phyloP scores from a whole-genome alignment of 2,888 invertebrate genomes.

The Labia minor region DNA sequence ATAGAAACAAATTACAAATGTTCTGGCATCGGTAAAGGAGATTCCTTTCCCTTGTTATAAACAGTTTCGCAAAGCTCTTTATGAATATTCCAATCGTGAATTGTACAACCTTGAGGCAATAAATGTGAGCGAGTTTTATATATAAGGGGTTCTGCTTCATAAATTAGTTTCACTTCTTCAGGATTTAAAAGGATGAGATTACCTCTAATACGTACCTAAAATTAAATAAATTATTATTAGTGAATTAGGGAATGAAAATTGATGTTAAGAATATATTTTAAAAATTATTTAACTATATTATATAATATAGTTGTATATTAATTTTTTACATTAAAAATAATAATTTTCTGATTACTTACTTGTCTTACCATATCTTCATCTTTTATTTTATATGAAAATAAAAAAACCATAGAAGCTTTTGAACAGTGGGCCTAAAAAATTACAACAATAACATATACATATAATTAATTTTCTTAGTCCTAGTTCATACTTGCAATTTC shows the following conservation, averaged over 20 bases:
- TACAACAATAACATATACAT: too few relatives aligned
- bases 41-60: background rate
- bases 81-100: background rate
- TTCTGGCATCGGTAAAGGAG: background rate
- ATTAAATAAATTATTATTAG: too few relatives aligned
- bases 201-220: constrained; percentile 1
- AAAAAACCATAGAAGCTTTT: too few relatives aligned
- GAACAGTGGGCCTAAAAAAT: too few relatives aligned
- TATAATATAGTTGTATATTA: too few relatives aligned
- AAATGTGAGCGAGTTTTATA: background rate
- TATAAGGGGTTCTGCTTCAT: background rate
- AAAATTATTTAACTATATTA: too few relatives aligned
- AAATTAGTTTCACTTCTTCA: background rate
- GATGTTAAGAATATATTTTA: too few relatives aligned
- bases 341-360: constrained; percentile 28
- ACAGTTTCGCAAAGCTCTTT: background rate
- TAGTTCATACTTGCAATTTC: background rate
- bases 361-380: constrained; percentile 31
- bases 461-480: constrained; percentile 7
- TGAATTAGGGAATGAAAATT: too few relatives aligned
- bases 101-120: background rate
- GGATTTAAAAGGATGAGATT: background rate
- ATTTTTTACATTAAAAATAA: too few relatives aligned
- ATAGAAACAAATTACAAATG: background rate
- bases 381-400: background rate